phyloP scores from a whole-genome alignment of 2,888 invertebrate species.

The Autographa gamma region DNA sequence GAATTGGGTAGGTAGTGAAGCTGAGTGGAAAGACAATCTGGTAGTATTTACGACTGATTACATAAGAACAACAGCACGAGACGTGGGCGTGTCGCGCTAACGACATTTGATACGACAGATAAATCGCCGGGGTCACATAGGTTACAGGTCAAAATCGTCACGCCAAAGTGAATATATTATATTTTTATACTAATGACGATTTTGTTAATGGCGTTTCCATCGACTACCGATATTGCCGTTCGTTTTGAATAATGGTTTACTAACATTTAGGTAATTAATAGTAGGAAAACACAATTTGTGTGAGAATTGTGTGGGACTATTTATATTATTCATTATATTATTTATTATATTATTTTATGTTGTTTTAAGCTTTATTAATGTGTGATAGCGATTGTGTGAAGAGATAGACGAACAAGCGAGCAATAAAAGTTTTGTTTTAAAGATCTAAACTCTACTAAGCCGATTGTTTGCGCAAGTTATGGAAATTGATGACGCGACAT shows the following conservation, averaged over 20 bases:
- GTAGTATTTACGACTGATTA: constrained; percentile 41
- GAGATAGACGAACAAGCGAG: neutral
- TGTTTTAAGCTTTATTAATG: neutral
- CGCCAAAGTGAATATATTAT: constrained; percentile 48
- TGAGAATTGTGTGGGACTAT: neutral
- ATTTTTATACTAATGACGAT: constrained; percentile 37
- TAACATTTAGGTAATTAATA: neutral
- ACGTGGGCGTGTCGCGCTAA: constrained; percentile 52
- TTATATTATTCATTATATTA: neutral
- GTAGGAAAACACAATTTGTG: neutral
- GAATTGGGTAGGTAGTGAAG: constrained; percentile 10
- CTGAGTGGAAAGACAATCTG: constrained; percentile 5
- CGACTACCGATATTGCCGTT: constrained; percentile 25
- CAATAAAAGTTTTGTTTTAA: neutral
- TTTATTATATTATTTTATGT: neutral
- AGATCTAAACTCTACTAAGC: too few species aligned
- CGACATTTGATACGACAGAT: constrained; percentile 50
- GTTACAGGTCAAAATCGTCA: constrained; percentile 53
- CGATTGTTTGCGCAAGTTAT: too few species aligned
- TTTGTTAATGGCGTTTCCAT: constrained; percentile 29
- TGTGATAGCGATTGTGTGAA: neutral
- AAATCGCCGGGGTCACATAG: constrained; percentile 45
- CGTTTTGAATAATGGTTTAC: constrained; percentile 23
- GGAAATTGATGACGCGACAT: neutral
- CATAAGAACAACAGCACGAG: constrained; percentile 46